phyloP scores from a whole-genome alignment of 2,113 vertebrate genomes.

The Felis catus region F.catus_Fca126_mat1.0 CM031419.1:92973001-92973500 shows the following conservation, averaged over 20 bases:
- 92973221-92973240: not conserved
- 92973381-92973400: not conserved
- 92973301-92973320: not conserved
- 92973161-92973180: not conserved
- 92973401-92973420: not conserved
- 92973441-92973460: not conserved
- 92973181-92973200: not conserved
- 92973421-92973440: not conserved
- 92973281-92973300: not conserved
- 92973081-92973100: not conserved
- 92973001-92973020: not conserved
- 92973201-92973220: not conserved
- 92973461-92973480: not conserved
- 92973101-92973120: not conserved
- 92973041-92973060: not conserved
- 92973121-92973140: not conserved
- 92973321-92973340: not conserved
- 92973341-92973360: not conserved
- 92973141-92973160: not conserved
- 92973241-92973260: not conserved
- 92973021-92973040: not conserved
- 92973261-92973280: not conserved
- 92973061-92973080: not conserved
- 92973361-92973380: not conserved
- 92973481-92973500: not conserved